phyloP scores from a whole-genome alignment of 2,797 vertebrate genomes.

The Parambassis ranga region DNA sequence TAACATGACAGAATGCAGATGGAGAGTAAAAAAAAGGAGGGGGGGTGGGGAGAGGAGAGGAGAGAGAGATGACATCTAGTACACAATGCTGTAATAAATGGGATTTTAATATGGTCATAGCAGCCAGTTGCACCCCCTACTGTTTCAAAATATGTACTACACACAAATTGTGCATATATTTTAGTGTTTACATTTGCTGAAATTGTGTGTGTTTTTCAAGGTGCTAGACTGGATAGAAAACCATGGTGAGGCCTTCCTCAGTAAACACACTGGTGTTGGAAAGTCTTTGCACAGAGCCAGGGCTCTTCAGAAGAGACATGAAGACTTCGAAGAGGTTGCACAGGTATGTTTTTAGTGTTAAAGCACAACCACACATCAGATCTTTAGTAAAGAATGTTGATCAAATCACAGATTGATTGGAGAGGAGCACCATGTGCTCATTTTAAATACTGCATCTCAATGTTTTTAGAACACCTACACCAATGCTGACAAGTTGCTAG shows the following conservation, averaged over 20 bases:
- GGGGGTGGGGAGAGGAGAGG: not conserved
- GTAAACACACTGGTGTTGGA: conserved; percentile 96
- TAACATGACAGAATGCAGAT: conserved; percentile 21
- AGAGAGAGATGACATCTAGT: conserved; percentile 16
- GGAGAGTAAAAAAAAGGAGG: conserved; percentile 2
- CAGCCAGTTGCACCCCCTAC: conserved; percentile 51
- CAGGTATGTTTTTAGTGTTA: conserved; percentile 81
- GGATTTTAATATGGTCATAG: not conserved
- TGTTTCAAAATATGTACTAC: conserved; percentile 29
- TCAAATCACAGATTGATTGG: too few relatives aligned
- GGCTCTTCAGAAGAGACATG: conserved; percentile 94
- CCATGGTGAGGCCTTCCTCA: conserved; percentile 96
- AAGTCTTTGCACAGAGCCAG: conserved; percentile 95
- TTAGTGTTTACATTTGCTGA: not conserved
- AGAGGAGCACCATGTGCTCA: too few relatives aligned
- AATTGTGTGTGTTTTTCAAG: conserved; percentile 63
- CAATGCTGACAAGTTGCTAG: conserved; percentile 95
- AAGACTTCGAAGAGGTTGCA: conserved; percentile 97
- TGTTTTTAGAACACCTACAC: conserved; percentile 93
- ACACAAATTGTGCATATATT: not conserved
- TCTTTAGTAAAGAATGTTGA: too few relatives aligned
- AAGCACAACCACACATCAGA: not conserved
- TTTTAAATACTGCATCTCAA: not conserved
- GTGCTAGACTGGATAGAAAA: conserved; percentile 99
- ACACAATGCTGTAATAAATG: conserved; percentile 7